Conservation (phyloP, 2,113 vertebrate genomes). For the Tetraodon nigroviridis region DNA sequence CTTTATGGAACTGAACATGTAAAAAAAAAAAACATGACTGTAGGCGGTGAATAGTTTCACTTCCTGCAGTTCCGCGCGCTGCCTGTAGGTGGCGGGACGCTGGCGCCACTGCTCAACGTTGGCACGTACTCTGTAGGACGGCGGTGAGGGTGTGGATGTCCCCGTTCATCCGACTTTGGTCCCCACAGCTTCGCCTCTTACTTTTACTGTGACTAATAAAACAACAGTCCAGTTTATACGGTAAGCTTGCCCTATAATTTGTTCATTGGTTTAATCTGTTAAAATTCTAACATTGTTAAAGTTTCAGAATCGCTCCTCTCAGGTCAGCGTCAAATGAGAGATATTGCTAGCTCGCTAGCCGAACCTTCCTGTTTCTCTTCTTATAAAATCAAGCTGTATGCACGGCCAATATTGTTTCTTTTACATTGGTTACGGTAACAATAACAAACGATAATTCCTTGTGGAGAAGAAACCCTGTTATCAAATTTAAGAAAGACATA, state of each 20-base stretch:
- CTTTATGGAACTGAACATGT: no score
- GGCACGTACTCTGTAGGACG: conserved; percentile 12
- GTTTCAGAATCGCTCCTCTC: background rate
- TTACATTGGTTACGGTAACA: background rate
- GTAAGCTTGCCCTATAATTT: conserved; percentile 12
- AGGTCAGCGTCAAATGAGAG: conserved; percentile 14
- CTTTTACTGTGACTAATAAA: background rate
- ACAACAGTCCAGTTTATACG: background rate
- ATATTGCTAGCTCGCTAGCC: conserved; percentile 56
- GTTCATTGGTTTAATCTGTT: background rate
- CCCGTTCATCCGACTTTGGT: conserved; percentile 11
- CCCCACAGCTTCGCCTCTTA: conserved; percentile 11
- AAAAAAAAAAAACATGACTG: conserved; percentile 17
- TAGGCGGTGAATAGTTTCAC: conserved; percentile 25
- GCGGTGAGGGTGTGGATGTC: conserved; percentile 68
- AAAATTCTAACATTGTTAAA: background rate
- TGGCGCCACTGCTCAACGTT: background rate
- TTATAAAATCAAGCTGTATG: background rate
- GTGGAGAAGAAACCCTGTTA: background rate
- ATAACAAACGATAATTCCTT: background rate
- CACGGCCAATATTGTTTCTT: background rate
- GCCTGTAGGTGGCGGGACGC: conserved; percentile 18
- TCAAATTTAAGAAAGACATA: background rate
- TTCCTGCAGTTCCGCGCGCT: background rate
- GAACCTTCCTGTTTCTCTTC: background rate